phyloP scores from a whole-genome alignment of 2,888 invertebrate genomes.

The Drosophila suboccidentalis region DNA sequence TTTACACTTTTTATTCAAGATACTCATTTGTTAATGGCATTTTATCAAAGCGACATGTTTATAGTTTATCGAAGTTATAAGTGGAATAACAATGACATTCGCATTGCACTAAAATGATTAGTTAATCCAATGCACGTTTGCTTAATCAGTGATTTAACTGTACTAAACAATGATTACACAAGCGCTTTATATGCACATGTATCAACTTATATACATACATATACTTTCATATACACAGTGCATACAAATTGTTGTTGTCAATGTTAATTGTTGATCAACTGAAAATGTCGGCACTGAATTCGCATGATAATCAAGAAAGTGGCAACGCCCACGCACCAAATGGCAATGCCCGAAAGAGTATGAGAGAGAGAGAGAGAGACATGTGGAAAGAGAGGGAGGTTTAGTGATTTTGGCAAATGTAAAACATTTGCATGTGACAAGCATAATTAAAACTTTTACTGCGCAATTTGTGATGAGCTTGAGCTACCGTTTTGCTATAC shows the following conservation, averaged over 20 bases:
- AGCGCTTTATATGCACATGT: constrained; percentile 1
- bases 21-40: constrained; percentile 5
- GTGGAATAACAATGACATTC: background rate
- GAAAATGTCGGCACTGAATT: constrained; percentile 19
- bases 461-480: constrained; percentile 55
- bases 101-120: background rate
- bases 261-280: constrained; percentile 62
- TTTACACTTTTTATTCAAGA: background rate
- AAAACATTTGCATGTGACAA: constrained; percentile 72
- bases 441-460: constrained; percentile 71
- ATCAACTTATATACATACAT: no score
- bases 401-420: constrained; percentile 56
- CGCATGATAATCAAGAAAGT: constrained; percentile 36
- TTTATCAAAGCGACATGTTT: constrained; percentile 4
- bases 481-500: constrained; percentile 54
- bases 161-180: constrained; percentile 10
- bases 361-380: background rate
- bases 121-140: constrained; percentile 16
- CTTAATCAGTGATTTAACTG: constrained; percentile 11
- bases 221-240: background rate
- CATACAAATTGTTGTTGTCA: constrained; percentile 21
- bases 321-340: constrained; percentile 43
- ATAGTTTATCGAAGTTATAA: background rate
- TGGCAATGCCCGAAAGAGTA: constrained; percentile 4
- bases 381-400: background rate